Percentiles rank a stretch among this genome's conserved stretches.
These are phyloP conservation scores for Pygmarrhopalites habei DNA, from an alignment of 1,140 invertebrate species.

Conservation along the genomic window DNA sequence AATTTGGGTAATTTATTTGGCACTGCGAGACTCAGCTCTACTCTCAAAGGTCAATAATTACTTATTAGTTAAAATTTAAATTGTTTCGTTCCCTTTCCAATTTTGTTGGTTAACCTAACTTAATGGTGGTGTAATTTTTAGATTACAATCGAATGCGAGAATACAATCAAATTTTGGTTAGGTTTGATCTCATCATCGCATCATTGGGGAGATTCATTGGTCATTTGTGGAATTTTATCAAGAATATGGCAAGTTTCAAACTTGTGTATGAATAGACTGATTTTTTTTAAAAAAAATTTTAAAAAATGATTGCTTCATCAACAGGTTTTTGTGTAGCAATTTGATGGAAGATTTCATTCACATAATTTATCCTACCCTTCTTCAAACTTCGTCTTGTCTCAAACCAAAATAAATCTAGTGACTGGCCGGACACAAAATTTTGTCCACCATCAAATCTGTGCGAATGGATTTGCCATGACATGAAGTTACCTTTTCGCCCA, in stretches of 20 bases:
- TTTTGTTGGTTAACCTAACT: too few species aligned
- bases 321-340: slow-evolving; percentile 6
- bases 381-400: neutral
- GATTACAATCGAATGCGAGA: slow-evolving; percentile 28
- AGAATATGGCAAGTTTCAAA: slow-evolving; percentile 24
- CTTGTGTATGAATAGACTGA: too few species aligned
- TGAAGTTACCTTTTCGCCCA: slow-evolving; percentile 2
- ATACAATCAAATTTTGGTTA: slow-evolving; percentile 28
- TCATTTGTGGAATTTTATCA: slow-evolving; percentile 23
- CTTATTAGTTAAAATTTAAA: neutral
- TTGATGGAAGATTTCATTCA: neutral
- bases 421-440: slow-evolving; percentile 3
- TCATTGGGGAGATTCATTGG: slow-evolving; percentile 36
- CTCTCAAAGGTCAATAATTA: slow-evolving; percentile 26
- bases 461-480: neutral
- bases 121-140: too few species aligned
- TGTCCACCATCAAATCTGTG: neutral
- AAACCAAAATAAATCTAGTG: slow-evolving; percentile 3
- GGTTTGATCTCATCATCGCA: slow-evolving; percentile 26
- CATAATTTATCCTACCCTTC: slow-evolving; percentile 7
- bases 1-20: slow-evolving; percentile 24
- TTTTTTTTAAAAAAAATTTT: neutral
- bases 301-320: neutral
- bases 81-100: too few species aligned
- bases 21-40: slow-evolving; percentile 20